Base-by-base conservation (phyloP, 2,888 invertebrate species). In the Tipula lateralis region DNA sequence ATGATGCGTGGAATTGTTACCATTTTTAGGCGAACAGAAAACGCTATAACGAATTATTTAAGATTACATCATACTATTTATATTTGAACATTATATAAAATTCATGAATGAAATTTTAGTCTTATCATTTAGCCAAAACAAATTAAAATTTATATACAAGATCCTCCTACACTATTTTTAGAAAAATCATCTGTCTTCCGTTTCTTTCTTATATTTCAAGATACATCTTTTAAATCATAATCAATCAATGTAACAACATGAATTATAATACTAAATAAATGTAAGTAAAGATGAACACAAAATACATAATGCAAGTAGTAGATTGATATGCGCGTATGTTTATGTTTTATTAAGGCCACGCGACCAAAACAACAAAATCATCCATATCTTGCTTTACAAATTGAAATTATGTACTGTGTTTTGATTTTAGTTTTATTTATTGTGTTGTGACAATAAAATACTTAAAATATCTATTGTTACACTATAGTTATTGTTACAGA, bases 161-260 rank as follows among this genome's bases (percentile, higher is more conserved):
- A 24, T 9, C 19, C 24, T 2, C 24, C 24, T 24, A 24, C 66
- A 66, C 66, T 7, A 19, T 24, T 66, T 66, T 66, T n/a, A 3
- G 9, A 66, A 66, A 24, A 66, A 66, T 66, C 9, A 12, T 66
- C 24, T 66, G 12, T 66, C 24, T 66, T 66, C 24, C 66, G 66
- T 66, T 66, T 66, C 9, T 19, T n/a, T 44, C 9, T 66, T 24
- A 66, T 3, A 66, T 24, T 16, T 16, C 1, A 44, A 19, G 16
- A 4, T 19, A 16, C 16, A 32, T 36, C 36, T 44, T 44, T n/a
- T 16, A 44, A n/a, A 44, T 44, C 2, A 19, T 2, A 66, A 66
- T 66, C 66, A 66, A 66, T 66, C 66, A 66, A 66, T 66, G 66
- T 66, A 66, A 66, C 66, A 66, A 66, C 66, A 24, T 66, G 24